phyloP scores from a whole-genome alignment of 2,888 invertebrate genomes.

The Malachius bipustulatus region DNA sequence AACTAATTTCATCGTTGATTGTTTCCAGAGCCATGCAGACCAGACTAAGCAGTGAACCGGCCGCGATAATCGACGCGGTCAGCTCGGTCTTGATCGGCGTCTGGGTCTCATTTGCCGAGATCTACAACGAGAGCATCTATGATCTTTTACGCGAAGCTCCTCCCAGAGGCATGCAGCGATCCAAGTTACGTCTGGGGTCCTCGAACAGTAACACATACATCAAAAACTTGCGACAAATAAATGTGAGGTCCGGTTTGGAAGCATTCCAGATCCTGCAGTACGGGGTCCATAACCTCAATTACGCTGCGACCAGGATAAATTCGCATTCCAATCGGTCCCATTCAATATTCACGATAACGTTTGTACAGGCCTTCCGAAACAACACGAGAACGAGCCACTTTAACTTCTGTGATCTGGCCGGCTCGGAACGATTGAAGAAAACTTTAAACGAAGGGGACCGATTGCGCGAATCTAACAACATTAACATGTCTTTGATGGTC shows the following conservation, averaged over 20 bases:
- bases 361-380: constrained; percentile 46
- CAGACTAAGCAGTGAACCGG: constrained; percentile 21
- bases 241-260: constrained; percentile 49
- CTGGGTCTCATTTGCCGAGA: constrained; percentile 82
- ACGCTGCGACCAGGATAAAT: constrained; percentile 69
- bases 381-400: constrained; percentile 36
- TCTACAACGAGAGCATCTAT: constrained; percentile 83
- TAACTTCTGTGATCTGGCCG: constrained; percentile 86
- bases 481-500: constrained; percentile 78
- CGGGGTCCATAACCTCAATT: constrained; percentile 64
- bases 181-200: constrained; percentile 49
- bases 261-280: constrained; percentile 67
- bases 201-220: constrained; percentile 43
- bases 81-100: constrained; percentile 37
- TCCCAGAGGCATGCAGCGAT: constrained; percentile 25
- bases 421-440: constrained; percentile 69
- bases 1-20: constrained; percentile 50
- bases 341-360: constrained; percentile 72
- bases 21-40: constrained; percentile 25
- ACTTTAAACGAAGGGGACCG: constrained; percentile 60
- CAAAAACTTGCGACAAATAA: constrained; percentile 40
- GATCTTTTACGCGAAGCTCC: constrained; percentile 56
- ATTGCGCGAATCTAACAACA: constrained; percentile 73
- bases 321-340: constrained; percentile 78
- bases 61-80: constrained; percentile 16